Base-by-base conservation (phyloP, 2,888 invertebrate species). In the Brassicogethes aeneus region DNA sequence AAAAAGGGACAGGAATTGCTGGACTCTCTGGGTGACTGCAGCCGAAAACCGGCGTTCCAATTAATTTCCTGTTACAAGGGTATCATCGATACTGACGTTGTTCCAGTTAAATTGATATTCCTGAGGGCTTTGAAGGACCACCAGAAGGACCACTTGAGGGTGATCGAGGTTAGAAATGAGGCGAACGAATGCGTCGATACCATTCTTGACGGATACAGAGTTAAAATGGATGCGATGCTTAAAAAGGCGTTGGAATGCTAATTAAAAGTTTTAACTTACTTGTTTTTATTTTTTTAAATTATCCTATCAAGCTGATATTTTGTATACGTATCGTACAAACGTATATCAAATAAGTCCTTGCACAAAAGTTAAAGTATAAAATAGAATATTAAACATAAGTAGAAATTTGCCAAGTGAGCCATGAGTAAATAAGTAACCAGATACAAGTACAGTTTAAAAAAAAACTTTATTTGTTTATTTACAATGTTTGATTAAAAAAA, bases 41-140 rank as follows among this genome's bases (percentile, higher is more conserved):
- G 60, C 39, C 40, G 47, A 31, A 59, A 58, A 41, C 34, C 44
- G 1, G 59, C 53, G 3, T 43, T 60, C 17, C 52, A 51, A 12
- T 54, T 60, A 33, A 54, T 62, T 36, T 41, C 52, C 16, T 65
- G 64, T 39, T 65, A 64, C 43, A 58, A 55, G 43, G 54, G 55
- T 15, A 54, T 63, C 13, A 62, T 64, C 3, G 45, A 46, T 2
- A 48, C 44, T 8, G 57, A 59, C 15, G 57, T 64, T 2, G 39
- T 48, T 29, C 62, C 66, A 1, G 51, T 62, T 10, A 65, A 64
- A 46, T 36, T 40, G 7, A 46, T 50, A 15, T 36, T 66, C n/a
- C 41, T 64, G 43, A 48, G 55, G 3, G 57, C 60, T 10, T 56
- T 64, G 14, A 50, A 54, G 15, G 48, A 47, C 3, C 62, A 65